Evolutionary conservation across 2,888 invertebrate species (phyloP).

Genomic region (Cremastobaeus sp.): DNA sequence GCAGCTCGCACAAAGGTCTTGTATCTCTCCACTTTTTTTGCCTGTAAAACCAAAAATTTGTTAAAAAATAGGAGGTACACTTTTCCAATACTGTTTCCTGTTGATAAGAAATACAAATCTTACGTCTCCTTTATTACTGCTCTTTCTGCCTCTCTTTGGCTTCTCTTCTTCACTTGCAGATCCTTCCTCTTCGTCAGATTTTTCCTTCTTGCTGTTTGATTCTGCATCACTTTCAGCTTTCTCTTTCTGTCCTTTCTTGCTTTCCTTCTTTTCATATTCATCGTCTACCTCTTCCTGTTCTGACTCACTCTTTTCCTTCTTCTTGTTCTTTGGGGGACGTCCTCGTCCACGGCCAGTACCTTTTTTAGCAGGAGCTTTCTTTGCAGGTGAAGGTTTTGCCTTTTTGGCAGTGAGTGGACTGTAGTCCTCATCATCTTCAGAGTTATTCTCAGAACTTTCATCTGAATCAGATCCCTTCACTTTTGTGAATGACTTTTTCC

Average conservation of each 20-base stretch:
- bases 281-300: conserved; percentile 62
- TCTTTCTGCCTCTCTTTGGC: conserved; percentile 52
- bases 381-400: conserved; percentile 58
- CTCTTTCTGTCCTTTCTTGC: conserved; percentile 47
- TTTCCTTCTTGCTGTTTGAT: conserved; percentile 54
- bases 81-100: too few species aligned
- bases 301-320: conserved; percentile 42
- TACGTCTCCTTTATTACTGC: conserved; percentile 33
- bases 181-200: conserved; percentile 59
- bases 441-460: conserved; percentile 67
- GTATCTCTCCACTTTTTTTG: conserved; percentile 65
- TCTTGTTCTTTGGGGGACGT: conserved; percentile 62
- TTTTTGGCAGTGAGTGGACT: conserved; percentile 70
- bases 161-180: conserved; percentile 57
- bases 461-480: conserved; percentile 66
- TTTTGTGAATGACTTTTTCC: conserved; percentile 65
- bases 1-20: conserved; percentile 70
- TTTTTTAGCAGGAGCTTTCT: conserved; percentile 64
- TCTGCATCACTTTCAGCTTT: conserved; percentile 40
- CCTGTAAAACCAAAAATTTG: conserved; percentile 51
- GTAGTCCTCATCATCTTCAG: conserved; percentile 73
- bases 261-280: conserved; percentile 50
- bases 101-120: too few species aligned
- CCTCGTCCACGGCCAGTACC: conserved; percentile 62
- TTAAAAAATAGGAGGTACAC: conserved; percentile 3